Conservation (phyloP, 1,140 invertebrate species). For the Drosophila chauvacae region DNA sequence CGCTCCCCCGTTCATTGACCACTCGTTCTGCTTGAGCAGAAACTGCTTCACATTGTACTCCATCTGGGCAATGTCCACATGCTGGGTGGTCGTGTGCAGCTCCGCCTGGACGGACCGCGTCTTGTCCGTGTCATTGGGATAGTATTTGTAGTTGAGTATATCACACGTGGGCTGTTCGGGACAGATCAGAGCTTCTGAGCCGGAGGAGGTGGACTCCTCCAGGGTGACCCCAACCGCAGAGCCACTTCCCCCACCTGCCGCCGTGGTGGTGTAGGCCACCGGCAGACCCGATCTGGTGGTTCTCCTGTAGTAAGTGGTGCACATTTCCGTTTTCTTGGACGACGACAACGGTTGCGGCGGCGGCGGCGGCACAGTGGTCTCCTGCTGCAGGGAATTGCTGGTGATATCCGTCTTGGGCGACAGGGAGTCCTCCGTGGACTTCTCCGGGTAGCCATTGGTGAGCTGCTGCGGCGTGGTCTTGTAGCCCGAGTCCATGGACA, state of each 20-base stretch:
- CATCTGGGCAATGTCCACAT: conserved; percentile 86
- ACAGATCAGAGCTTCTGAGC: conserved; percentile 60
- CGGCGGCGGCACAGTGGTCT: neutral
- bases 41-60: conserved; percentile 88
- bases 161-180: conserved; percentile 84
- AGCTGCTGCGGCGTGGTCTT: conserved; percentile 80
- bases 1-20: conserved; percentile 84
- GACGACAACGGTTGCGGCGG: conserved; percentile 3
- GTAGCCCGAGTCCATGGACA: conserved; percentile 81
- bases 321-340: conserved; percentile 60
- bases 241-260: neutral
- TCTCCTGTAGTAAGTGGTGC: conserved; percentile 76
- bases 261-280: conserved; percentile 70
- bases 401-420: conserved; percentile 77
- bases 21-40: conserved; percentile 86
- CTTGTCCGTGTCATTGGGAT: conserved; percentile 81
- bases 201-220: conserved; percentile 44
- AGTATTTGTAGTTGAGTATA: conserved; percentile 84
- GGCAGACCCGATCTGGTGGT: conserved; percentile 77
- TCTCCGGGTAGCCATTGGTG: conserved; percentile 74
- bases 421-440: conserved; percentile 73
- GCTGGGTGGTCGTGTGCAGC: conserved; percentile 77
- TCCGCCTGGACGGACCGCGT: conserved; percentile 76
- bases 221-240: neutral
- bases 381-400: conserved; percentile 62